Percentiles rank a stretch among this genome's conserved stretches.
These are phyloP conservation scores for Magallana gigas DNA, from an alignment of 1,140 invertebrate species.

Conservation along the genomic window DNA sequence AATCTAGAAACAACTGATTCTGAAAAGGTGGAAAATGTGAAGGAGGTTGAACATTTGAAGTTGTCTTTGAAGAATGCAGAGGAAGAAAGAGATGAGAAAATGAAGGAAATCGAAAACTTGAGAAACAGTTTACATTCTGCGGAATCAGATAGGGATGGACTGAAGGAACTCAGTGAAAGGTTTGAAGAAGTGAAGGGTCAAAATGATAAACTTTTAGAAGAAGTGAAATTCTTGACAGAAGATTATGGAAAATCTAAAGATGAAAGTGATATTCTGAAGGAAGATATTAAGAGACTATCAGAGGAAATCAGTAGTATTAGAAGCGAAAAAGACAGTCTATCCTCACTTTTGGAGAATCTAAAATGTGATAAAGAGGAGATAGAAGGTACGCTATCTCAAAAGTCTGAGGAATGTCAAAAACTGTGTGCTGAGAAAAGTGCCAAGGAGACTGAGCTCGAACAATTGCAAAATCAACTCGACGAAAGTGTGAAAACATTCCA, in stretches of 20 bases:
- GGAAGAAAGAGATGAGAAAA: neutral
- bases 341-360: neutral
- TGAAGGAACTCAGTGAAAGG: slow-evolving; percentile 40
- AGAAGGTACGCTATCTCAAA: neutral
- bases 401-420: neutral
- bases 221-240: slow-evolving; percentile 52
- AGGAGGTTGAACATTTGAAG: slow-evolving; percentile 32
- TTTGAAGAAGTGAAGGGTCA: slow-evolving; percentile 32
- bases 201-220: slow-evolving; percentile 52
- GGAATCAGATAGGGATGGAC: slow-evolving; percentile 24
- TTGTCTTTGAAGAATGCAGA: neutral
- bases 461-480: slow-evolving; percentile 9
- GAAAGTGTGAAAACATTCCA: slow-evolving; percentile 34
- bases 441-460: slow-evolving; percentile 34
- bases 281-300: slow-evolving; percentile 41
- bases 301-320: slow-evolving; percentile 35
- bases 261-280: slow-evolving; percentile 4
- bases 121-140: neutral
- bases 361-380: slow-evolving; percentile 27
- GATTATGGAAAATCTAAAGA: slow-evolving; percentile 43
- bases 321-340: neutral
- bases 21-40: slow-evolving; percentile 31
- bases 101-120: slow-evolving; percentile 4
- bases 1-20: neutral
- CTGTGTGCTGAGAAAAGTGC: neutral